A percentile compares a stretch with the other conserved stretches of the same genome.
Conservation (phyloP, 2,113 vertebrate genomes). For the Rhombomys opimus region DNA sequence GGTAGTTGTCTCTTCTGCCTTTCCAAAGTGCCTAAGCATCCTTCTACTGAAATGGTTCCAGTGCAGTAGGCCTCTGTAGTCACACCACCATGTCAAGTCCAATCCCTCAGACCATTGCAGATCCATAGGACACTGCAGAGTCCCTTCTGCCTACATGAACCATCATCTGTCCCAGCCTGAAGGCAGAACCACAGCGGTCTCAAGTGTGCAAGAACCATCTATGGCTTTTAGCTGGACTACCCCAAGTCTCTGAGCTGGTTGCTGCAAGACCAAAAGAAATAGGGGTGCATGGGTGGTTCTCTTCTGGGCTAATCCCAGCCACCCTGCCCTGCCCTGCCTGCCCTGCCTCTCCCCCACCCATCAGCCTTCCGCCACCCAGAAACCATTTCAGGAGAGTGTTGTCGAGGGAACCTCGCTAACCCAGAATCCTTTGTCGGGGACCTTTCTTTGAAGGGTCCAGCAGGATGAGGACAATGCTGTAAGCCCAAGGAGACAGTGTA, state of each 20-base stretch:
- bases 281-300: background rate
- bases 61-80: too few relatives aligned
- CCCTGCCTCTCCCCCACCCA: background rate
- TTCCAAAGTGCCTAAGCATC: background rate
- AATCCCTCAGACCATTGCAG: background rate
- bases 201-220: background rate
- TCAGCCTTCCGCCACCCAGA: background rate
- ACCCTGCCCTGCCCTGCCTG: background rate
- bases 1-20: background rate
- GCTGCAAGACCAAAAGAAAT: background rate
- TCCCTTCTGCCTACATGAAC: background rate
- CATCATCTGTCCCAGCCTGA: background rate
- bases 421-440: background rate
- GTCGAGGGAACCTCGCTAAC: background rate
- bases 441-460: background rate
- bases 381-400: background rate
- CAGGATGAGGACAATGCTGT: background rate
- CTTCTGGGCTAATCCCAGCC: background rate
- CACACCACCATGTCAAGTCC: background rate
- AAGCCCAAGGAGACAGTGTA: background rate
- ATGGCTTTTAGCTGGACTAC: background rate
- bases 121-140: background rate
- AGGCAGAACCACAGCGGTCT: background rate
- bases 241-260: background rate
- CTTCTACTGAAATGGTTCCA: background rate